Conservation (phyloP, 2,888 invertebrate genomes). For the Orgyia antiqua region DNA sequence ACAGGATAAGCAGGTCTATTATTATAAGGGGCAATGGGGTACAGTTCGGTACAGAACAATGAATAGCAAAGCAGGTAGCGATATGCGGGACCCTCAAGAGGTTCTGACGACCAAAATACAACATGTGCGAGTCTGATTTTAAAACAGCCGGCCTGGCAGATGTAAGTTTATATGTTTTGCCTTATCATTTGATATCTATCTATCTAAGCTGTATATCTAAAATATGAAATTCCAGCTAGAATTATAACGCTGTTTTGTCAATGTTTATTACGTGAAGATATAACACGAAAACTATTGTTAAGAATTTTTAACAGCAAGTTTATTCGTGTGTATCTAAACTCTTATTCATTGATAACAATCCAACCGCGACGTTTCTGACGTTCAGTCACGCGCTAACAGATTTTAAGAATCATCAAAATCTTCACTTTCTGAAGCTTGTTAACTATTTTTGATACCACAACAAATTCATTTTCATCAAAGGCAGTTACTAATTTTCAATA, state of each 20-base stretch:
- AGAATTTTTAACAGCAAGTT: constrained; percentile 33
- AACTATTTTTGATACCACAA: constrained; percentile 16
- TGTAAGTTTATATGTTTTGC: constrained; percentile 28
- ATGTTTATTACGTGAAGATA: not conserved
- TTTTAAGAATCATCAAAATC: constrained; percentile 27
- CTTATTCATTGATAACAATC: constrained; percentile 43
- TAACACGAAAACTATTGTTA: constrained; percentile 23
- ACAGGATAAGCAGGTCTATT: constrained; percentile 58
- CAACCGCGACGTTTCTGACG: constrained; percentile 45
- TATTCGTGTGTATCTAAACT: constrained; percentile 54
- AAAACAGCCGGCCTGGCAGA: constrained; percentile 52
- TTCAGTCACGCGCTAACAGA: constrained; percentile 40
- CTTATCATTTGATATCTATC: too few species aligned
- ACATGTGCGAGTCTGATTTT: constrained; percentile 54
- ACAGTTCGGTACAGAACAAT: constrained; percentile 48
- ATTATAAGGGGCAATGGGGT: constrained; percentile 35
- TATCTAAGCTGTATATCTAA: too few species aligned
- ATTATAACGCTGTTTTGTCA: too few species aligned
- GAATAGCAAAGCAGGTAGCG: constrained; percentile 56
- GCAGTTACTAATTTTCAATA: constrained; percentile 14
- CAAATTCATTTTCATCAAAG: constrained; percentile 14
- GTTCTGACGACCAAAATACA: constrained; percentile 27
- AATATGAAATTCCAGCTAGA: too few species aligned
- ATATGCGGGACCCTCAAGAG: constrained; percentile 57
- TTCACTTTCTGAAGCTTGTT: constrained; percentile 13